Percentiles rank a stretch among this genome's conserved stretches.
These are phyloP conservation scores for Heliconius hewitsoni DNA, from an alignment of 1,140 invertebrate species.

Conservation along the genomic window DNA sequence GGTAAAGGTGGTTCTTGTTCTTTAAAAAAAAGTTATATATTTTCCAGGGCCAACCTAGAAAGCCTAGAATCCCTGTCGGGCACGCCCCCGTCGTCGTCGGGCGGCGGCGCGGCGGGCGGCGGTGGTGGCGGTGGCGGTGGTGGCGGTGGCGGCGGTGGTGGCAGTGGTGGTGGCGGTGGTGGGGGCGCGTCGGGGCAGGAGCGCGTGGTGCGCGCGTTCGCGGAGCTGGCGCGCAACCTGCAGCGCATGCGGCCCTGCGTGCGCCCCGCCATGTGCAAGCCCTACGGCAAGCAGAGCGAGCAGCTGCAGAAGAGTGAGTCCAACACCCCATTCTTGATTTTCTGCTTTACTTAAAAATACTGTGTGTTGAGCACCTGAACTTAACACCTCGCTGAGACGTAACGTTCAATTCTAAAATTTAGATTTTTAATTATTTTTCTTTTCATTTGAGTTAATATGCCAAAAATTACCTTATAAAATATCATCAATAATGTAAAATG, in stretches of 20 bases:
- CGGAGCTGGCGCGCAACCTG: conserved; percentile 92
- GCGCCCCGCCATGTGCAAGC: conserved; percentile 92
- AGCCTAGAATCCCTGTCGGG: conserved; percentile 84
- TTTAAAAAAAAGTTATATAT: background rate
- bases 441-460: no score
- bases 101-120: conserved; percentile 45
- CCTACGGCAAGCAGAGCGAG: conserved; percentile 93
- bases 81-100: conserved; percentile 49
- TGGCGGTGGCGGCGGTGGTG: conserved; percentile 74
- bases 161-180: conserved; percentile 49
- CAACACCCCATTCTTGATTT: no score
- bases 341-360: no score
- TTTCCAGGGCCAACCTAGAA: conserved; percentile 84
- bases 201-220: conserved; percentile 90
- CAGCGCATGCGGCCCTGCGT: conserved; percentile 92
- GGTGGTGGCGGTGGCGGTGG: conserved; percentile 72
- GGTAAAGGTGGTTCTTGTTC: no score
- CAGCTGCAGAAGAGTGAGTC: conserved; percentile 91
- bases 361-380: no score
- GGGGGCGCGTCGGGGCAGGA: conserved; percentile 82
- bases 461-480: no score
- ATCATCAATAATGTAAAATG: no score
- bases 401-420: no score
- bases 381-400: no score
- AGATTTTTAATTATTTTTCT: no score